phyloP scores from a whole-genome alignment of 1,140 invertebrate species.

The Macrostomum lignano region DNA sequence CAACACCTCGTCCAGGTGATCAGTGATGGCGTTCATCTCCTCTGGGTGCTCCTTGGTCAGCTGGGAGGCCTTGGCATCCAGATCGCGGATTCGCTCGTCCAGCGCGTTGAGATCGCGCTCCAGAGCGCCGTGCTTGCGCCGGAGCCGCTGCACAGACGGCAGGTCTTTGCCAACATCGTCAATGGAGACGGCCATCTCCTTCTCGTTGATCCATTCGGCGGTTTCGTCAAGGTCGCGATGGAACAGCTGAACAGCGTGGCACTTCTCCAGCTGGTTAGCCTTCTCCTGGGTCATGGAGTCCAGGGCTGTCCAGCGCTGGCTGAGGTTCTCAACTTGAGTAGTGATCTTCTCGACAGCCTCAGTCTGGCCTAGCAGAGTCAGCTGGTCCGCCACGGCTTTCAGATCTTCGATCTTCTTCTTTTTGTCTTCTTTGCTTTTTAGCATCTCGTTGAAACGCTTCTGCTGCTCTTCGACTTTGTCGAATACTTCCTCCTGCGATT shows the following conservation, averaged over 20 bases:
- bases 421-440: slow-evolving; percentile 7
- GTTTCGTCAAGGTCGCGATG: slow-evolving; percentile 94
- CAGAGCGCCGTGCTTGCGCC: slow-evolving; percentile 84
- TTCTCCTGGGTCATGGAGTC: slow-evolving; percentile 35
- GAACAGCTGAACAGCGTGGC: slow-evolving; percentile 94
- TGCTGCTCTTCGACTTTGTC: too few relatives aligned
- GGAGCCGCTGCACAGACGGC: slow-evolving; percentile 75
- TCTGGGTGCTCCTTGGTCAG: slow-evolving; percentile 87
- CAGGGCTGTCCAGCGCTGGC: slow-evolving; percentile 21
- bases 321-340: slow-evolving; percentile 49
- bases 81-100: slow-evolving; percentile 64
- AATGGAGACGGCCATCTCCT: slow-evolving; percentile 76
- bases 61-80: slow-evolving; percentile 77
- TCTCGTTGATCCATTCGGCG: slow-evolving; percentile 94
- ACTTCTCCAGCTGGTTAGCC: slow-evolving; percentile 69
- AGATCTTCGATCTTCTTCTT: slow-evolving; percentile 15
- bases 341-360: slow-evolving; percentile 92
- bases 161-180: slow-evolving; percentile 83
- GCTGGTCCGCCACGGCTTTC: slow-evolving; percentile 40
- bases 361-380: slow-evolving; percentile 79
- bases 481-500: too few relatives aligned
- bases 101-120: slow-evolving; percentile 83
- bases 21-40: slow-evolving; percentile 74
- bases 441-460: slow-evolving; percentile 53
- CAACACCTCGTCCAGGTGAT: slow-evolving; percentile 88